phyloP scores from a whole-genome alignment of 2,888 invertebrate genomes.

The Lagria hirta region DNA sequence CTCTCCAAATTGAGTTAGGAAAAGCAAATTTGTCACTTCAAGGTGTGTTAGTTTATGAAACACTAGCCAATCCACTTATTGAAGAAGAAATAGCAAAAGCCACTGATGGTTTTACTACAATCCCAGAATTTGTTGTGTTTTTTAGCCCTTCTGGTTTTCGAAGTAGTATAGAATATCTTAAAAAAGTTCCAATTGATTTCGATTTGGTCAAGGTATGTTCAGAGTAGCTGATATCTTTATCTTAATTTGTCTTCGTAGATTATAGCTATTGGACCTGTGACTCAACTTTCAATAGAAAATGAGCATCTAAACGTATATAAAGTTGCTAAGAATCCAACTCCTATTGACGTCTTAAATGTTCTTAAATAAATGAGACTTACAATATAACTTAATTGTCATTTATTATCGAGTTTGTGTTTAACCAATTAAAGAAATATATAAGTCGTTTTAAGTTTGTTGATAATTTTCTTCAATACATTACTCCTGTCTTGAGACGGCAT shows the following conservation, averaged over 20 bases:
- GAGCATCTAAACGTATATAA: constrained; percentile 53
- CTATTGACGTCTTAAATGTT: constrained; percentile 56
- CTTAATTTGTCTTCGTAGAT: constrained; percentile 45
- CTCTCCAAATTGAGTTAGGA: constrained; percentile 53
- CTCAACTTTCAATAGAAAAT: constrained; percentile 56
- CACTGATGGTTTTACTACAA: constrained; percentile 45
- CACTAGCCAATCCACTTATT: constrained; percentile 55
- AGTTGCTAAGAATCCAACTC: constrained; percentile 58
- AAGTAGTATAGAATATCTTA: constrained; percentile 54
- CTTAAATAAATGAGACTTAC: too few relatives aligned
- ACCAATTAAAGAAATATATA: too few relatives aligned
- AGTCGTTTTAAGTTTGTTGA: too few relatives aligned
- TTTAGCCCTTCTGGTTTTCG: constrained; percentile 63
- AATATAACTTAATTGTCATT: too few relatives aligned
- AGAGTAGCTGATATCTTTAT: constrained; percentile 25
- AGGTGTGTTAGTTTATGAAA: constrained; percentile 59
- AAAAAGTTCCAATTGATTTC: constrained; percentile 37
- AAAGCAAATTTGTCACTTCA: constrained; percentile 54
- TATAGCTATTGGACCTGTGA: constrained; percentile 62
- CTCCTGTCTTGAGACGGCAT: too few relatives aligned
- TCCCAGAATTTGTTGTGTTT: constrained; percentile 59
- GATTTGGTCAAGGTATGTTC: constrained; percentile 37
- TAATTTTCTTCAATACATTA: too few relatives aligned
- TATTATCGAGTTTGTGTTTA: too few relatives aligned
- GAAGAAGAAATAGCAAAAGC: constrained; percentile 51